These are phyloP conservation scores for Grammomys surdaster DNA, from an alignment of 2,113 vertebrate genomes.

Conservation along the genomic window DNA sequence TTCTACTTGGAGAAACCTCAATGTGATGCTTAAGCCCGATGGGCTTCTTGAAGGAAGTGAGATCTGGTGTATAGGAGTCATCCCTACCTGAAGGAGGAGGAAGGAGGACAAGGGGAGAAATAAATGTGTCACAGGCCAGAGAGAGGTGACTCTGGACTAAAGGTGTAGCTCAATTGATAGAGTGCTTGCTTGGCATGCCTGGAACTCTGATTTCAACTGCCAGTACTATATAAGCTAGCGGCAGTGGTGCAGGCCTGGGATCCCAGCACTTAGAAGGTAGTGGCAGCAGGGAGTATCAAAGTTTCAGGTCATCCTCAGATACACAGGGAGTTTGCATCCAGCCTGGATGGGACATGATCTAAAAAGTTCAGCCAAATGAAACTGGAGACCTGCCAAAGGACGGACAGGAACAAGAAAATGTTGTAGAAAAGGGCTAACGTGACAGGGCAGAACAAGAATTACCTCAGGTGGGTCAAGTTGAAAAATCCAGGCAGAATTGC, in stretches of 20 bases:
- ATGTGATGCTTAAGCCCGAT: rapidly evolving
- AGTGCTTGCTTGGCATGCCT: too few species aligned
- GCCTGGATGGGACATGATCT: neutral
- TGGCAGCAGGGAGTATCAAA: neutral
- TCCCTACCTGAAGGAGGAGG: neutral
- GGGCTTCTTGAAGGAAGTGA: neutral
- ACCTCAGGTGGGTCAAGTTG: neutral
- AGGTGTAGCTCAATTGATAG: neutral
- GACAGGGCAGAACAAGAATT: neutral
- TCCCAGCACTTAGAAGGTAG: neutral
- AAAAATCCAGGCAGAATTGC: neutral
- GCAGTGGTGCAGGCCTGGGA: neutral
- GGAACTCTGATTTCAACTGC: too few species aligned
- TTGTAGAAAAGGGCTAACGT: neutral
- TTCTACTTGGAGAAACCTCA: too few species aligned
- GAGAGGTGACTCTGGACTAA: neutral
- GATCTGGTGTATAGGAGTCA: neutral
- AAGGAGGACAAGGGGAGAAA: neutral
- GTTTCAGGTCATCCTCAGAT: neutral
- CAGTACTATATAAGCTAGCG: neutral
- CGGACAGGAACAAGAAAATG: neutral
- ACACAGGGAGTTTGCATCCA: neutral
- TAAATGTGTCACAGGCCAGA: neutral
- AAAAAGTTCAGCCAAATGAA: neutral
- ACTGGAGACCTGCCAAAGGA: neutral